phyloP scores from a whole-genome alignment of 2,888 invertebrate genomes.

The Meiosimyza platycephala region DNA sequence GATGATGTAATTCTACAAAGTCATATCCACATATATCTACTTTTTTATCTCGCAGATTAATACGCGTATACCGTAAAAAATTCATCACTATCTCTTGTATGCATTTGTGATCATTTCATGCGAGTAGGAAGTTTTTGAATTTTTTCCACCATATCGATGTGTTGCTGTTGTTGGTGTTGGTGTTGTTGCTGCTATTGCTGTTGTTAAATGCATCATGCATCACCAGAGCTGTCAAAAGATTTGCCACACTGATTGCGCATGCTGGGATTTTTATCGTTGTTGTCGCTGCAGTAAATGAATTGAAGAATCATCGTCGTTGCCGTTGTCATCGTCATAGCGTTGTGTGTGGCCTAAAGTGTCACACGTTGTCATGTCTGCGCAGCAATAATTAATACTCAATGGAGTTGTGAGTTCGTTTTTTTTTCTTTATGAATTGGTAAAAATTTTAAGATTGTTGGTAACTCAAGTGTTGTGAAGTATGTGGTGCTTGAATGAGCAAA shows the following conservation, averaged over 20 bases:
- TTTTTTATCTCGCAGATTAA: too few relatives aligned
- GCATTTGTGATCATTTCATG: too few relatives aligned
- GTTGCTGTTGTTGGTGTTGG: conserved; percentile 39
- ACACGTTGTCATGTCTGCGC: neutral
- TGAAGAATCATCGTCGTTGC: conserved; percentile 15
- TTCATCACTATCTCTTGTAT: too few relatives aligned
- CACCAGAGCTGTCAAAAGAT: conserved; percentile 33
- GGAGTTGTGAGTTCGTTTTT: conserved; percentile 8
- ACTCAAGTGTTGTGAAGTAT: neutral
- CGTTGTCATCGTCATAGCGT: conserved; percentile 43
- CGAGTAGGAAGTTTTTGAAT: neutral
- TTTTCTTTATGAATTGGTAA: conserved; percentile 3
- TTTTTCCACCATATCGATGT: neutral
- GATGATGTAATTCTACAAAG: too few relatives aligned
- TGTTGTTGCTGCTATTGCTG: conserved; percentile 48
- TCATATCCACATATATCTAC: too few relatives aligned
- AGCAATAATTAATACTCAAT: conserved; percentile 18
- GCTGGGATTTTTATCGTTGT: conserved; percentile 38
- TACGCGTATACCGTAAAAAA: too few relatives aligned
- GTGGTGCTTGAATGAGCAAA: neutral
- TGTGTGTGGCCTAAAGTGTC: conserved; percentile 50
- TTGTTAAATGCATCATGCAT: conserved; percentile 29
- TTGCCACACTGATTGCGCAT: conserved; percentile 31
- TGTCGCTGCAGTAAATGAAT: conserved; percentile 33
- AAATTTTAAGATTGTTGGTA: conserved; percentile 2